A percentile compares a stretch with the other conserved stretches of the same genome.
Conservation (phyloP, 2,797 vertebrate species). For the Epinephelus malabaricus region DNA sequence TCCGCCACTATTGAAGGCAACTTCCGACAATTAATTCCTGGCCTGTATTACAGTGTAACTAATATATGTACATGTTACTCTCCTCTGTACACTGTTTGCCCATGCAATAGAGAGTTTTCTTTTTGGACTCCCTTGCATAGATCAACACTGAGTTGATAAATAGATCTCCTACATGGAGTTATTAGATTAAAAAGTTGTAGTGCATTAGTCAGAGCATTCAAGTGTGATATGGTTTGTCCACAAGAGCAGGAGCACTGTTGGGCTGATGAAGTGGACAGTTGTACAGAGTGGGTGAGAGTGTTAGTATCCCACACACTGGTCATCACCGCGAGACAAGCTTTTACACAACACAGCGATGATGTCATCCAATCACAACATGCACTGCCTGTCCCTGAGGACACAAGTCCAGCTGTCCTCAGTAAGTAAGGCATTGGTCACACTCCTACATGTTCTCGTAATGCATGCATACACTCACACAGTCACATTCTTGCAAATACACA, state of each 20-base stretch:
- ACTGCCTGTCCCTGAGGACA: constrained; percentile 60
- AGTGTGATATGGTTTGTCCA: constrained; percentile 8
- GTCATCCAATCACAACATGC: constrained; percentile 61
- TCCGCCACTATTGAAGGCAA: too few relatives aligned
- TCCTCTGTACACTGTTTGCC: neutral
- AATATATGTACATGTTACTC: neutral
- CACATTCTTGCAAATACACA: constrained; percentile 52
- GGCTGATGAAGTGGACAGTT: constrained; percentile 51
- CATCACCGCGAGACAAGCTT: constrained; percentile 44
- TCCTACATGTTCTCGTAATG: constrained; percentile 28
- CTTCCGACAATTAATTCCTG: too few relatives aligned
- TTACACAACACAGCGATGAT: constrained; percentile 64
- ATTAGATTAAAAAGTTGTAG: constrained; percentile 2
- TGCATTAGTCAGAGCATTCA: constrained; percentile 21
- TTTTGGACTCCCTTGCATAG: neutral
- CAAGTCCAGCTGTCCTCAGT: constrained; percentile 70
- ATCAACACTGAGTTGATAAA: neutral
- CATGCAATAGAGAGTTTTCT: neutral
- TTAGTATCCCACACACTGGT: constrained; percentile 49
- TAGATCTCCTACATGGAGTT: neutral
- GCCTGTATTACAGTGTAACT: neutral
- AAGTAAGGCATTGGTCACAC: constrained; percentile 37
- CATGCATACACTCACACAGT: constrained; percentile 38
- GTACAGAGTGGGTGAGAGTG: constrained; percentile 44
- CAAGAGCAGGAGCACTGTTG: constrained; percentile 18